Evolutionary conservation across 2,888 invertebrate genomes (phyloP).

Genomic region (Empis stercorea): DNA sequence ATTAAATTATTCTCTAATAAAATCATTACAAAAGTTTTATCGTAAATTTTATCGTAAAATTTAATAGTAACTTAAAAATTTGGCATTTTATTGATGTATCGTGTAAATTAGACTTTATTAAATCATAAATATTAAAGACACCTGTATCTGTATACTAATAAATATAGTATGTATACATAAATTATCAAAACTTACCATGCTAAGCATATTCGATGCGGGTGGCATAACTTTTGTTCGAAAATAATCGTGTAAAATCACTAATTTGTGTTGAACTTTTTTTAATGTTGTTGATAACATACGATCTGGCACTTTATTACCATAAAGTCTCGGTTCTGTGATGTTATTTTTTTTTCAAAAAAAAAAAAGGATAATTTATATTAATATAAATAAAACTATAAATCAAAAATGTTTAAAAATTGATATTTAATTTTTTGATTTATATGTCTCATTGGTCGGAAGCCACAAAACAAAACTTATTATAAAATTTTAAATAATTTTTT

Average conservation of each 20-base stretch:
- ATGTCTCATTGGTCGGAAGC: background rate
- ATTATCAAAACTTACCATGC: conserved; percentile 55
- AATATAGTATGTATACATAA: too few relatives aligned
- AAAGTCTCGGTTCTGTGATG: conserved; percentile 42
- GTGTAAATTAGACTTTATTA: too few relatives aligned
- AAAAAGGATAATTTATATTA: too few relatives aligned
- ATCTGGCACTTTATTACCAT: conserved; percentile 43
- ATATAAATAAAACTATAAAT: background rate
- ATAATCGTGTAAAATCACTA: conserved; percentile 63
- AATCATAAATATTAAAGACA: background rate
- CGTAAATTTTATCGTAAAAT: too few relatives aligned
- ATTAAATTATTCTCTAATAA: too few relatives aligned
- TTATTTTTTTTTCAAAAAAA: background rate
- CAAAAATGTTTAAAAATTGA: background rate
- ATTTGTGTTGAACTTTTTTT: conserved; percentile 51
- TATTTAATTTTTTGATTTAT: background rate
- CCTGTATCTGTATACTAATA: too few relatives aligned
- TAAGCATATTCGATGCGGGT: conserved; percentile 64
- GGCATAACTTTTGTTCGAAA: conserved; percentile 63
- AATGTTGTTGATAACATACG: conserved; percentile 44
- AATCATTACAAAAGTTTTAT: too few relatives aligned
- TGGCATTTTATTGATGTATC: too few relatives aligned
- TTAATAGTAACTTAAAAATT: too few relatives aligned
- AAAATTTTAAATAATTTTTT: too few relatives aligned
- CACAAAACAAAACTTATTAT: too few relatives aligned